A percentile compares a stretch with the other conserved stretches of the same genome.
Conservation (phyloP, 35 echinoderm and acorn worm species). For the Ophiothrix spiculata region DNA sequence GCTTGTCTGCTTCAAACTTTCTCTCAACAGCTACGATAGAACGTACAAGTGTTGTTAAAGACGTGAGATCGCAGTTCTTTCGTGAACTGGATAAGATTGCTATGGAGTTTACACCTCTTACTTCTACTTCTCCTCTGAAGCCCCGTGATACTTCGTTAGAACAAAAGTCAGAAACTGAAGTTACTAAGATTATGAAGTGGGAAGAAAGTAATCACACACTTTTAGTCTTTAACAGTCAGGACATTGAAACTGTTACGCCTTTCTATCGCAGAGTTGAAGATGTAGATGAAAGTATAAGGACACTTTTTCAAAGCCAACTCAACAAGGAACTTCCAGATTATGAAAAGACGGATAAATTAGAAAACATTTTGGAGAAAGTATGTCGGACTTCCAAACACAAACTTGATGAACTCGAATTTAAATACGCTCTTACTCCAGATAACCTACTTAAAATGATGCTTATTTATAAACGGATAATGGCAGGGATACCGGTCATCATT, state of each 20-base stretch:
- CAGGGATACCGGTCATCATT: slow-evolving; percentile 30
- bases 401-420: slow-evolving; percentile 3
- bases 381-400: background rate
- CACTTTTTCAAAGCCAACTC: slow-evolving; percentile 26
- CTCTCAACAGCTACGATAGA: slow-evolving; percentile 6
- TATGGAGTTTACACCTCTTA: slow-evolving; percentile 4
- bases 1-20: slow-evolving; percentile 9
- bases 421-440: slow-evolving; percentile 31
- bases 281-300: slow-evolving; percentile 3
- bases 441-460: slow-evolving; percentile 41
- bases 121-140: too few species aligned
- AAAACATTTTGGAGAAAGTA: slow-evolving; percentile 1
- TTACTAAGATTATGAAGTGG: slow-evolving; percentile 33
- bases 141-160: background rate
- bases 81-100: slow-evolving; percentile 10
- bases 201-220: slow-evolving; percentile 31
- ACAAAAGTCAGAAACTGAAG: background rate
- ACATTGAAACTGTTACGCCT: slow-evolving; percentile 23
- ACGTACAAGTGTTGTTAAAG: slow-evolving; percentile 15
- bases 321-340: slow-evolving; percentile 21
- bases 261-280: slow-evolving; percentile 12
- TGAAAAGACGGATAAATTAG: slow-evolving; percentile 1
- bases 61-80: background rate
- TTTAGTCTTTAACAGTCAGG: slow-evolving; percentile 26
- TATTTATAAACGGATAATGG: slow-evolving; percentile 22